Evolutionary conservation across 35 echinoderm and acorn worm species (phyloP).

Genomic region (Stichopus chloronotus): DNA sequence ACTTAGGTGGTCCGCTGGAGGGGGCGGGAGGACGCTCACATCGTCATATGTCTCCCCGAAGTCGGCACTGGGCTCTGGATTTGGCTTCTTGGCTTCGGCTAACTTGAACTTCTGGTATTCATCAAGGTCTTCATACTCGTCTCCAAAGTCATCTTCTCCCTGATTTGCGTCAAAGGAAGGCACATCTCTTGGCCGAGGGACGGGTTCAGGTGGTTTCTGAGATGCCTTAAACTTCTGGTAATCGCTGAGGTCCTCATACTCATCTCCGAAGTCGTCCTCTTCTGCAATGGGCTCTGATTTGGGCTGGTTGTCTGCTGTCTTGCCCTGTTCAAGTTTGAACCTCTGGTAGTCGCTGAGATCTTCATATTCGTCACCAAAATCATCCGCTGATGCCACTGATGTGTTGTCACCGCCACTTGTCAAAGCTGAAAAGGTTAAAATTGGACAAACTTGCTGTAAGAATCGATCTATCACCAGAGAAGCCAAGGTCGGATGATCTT

Average conservation of each 20-base stretch:
- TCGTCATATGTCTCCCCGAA: slow-evolving; percentile 79
- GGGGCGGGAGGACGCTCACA: slow-evolving; percentile 3
- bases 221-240: slow-evolving; percentile 4
- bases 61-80: background rate
- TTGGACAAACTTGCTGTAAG: background rate
- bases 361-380: slow-evolving; percentile 59
- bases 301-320: background rate
- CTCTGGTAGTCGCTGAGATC: slow-evolving; percentile 7
- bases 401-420: background rate
- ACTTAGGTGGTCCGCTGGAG: background rate
- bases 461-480: background rate
- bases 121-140: slow-evolving; percentile 68
- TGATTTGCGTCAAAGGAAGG: background rate
- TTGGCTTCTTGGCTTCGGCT: background rate
- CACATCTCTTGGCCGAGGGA: background rate
- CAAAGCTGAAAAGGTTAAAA: background rate
- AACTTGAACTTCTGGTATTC: slow-evolving; percentile 39
- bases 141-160: slow-evolving; percentile 69
- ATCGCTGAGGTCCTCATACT: slow-evolving; percentile 7
- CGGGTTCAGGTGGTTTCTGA: slow-evolving; percentile 17
- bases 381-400: background rate
- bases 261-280: background rate
- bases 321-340: background rate
- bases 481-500: too few species aligned
- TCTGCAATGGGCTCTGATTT: background rate